These are phyloP conservation scores for Phaonia tiefii DNA, from an alignment of 2,888 invertebrate species.

Conservation along the genomic window DNA sequence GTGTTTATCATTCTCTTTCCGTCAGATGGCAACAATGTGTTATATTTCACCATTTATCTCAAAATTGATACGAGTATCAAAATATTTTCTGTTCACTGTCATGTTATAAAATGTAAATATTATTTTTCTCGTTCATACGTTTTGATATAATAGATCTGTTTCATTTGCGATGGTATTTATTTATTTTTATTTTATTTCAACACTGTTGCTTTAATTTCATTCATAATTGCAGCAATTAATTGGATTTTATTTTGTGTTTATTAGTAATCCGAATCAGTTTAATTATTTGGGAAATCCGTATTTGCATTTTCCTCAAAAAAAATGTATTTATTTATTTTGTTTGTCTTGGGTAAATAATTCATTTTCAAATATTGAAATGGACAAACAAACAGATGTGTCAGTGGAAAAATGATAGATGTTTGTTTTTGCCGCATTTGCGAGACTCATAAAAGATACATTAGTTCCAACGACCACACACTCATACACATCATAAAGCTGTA, in stretches of 20 bases:
- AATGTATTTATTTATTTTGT: constrained; percentile 24
- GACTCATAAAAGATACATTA: too few species aligned
- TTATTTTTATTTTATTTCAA: constrained; percentile 12
- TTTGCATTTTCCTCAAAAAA: constrained; percentile 16
- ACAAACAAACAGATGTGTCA: neutral
- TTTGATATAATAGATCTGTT: constrained; percentile 13
- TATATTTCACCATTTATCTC: constrained; percentile 41
- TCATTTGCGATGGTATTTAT: constrained; percentile 19
- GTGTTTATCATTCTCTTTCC: neutral
- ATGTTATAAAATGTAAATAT: too few species aligned
- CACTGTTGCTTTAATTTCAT: neutral
- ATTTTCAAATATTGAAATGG: neutral
- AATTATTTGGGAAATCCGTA: constrained; percentile 44
- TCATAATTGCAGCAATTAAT: constrained; percentile 31
- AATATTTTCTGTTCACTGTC: constrained; percentile 35
- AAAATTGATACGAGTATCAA: neutral
- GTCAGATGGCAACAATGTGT: constrained; percentile 45
- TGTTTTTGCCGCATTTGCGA: too few species aligned
- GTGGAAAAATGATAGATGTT: neutral
- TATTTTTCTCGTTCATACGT: constrained; percentile 17
- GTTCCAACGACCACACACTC: too few species aligned
- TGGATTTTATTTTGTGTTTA: constrained; percentile 26
- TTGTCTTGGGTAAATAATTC: constrained; percentile 20
- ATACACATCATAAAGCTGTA: too few species aligned
- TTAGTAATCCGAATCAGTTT: constrained; percentile 14